A percentile compares a stretch with the other conserved stretches of the same genome.
These are phyloP conservation scores for Brachionus asplanchnoidis DNA, from an alignment of 1,140 invertebrate genomes.

Conservation along the genomic window DNA sequence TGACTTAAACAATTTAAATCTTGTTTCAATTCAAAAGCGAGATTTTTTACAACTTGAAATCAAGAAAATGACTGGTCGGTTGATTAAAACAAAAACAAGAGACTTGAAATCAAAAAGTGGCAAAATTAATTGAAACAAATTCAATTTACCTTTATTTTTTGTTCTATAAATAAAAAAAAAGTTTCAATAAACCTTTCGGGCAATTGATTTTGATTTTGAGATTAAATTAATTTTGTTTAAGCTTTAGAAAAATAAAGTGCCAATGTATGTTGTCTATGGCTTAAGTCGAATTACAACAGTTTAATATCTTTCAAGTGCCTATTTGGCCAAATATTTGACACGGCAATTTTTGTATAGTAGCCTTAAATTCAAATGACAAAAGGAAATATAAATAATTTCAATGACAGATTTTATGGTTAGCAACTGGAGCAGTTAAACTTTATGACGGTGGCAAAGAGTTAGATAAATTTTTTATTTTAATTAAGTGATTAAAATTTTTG, in stretches of 20 bases:
- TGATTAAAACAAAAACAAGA: slow-evolving; percentile 30
- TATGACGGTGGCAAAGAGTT: slow-evolving; percentile 6
- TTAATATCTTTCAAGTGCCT: slow-evolving; percentile 25
- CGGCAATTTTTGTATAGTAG: background rate
- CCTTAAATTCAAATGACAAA: slow-evolving; percentile 9
- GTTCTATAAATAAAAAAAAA: slow-evolving; percentile 19
- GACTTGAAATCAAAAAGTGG: slow-evolving; percentile 7
- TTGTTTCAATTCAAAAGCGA: slow-evolving; percentile 17
- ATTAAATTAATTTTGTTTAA: slow-evolving; percentile 13
- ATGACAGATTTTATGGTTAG: slow-evolving; percentile 32
- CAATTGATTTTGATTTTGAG: slow-evolving; percentile 27
- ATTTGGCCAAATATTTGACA: background rate
- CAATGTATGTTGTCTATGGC: slow-evolving; percentile 26
- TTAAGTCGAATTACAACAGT: slow-evolving; percentile 36
- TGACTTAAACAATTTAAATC: slow-evolving; percentile 9
- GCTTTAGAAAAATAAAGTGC: slow-evolving; percentile 12
- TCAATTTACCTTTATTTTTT: slow-evolving; percentile 32
- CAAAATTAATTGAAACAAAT: slow-evolving; percentile 18
- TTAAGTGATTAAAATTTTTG: background rate
- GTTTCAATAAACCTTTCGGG: slow-evolving; percentile 39
- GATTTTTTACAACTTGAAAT: slow-evolving; percentile 28
- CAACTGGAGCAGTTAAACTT: background rate
- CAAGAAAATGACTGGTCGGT: slow-evolving; percentile 33
- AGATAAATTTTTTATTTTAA: background rate
- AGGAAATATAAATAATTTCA: slow-evolving; percentile 9